These are phyloP conservation scores for Podabrus alpinus DNA, from an alignment of 2,888 invertebrate species.

Conservation along the genomic window DNA sequence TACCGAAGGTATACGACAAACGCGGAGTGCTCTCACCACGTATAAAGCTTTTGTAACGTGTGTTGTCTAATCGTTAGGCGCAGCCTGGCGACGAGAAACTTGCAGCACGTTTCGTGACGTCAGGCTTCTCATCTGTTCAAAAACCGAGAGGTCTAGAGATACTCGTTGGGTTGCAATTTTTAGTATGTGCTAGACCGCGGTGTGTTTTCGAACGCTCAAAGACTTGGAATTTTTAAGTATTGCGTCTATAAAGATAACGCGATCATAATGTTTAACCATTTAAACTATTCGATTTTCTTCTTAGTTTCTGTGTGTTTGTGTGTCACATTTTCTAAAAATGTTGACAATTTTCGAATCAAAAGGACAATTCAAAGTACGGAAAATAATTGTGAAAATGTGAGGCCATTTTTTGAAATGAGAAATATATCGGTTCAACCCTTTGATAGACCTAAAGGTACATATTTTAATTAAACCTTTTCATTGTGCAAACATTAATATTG, in stretches of 20 bases:
- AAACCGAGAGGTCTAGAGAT: constrained; percentile 24
- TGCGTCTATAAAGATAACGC: constrained; percentile 15
- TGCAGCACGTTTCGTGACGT: neutral
- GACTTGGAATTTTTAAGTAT: constrained; percentile 1
- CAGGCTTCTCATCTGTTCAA: constrained; percentile 24
- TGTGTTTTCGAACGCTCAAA: neutral
- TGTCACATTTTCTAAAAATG: constrained; percentile 17
- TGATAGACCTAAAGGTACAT: constrained; percentile 27
- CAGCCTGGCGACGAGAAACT: neutral
- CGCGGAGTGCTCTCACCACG: neutral
- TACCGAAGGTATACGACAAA: neutral
- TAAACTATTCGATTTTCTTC: constrained; percentile 10
- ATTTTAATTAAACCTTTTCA: neutral
- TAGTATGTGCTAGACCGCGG: constrained; percentile 16
- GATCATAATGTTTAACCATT: constrained; percentile 13
- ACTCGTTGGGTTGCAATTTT: constrained; percentile 24
- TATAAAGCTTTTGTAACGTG: neutral
- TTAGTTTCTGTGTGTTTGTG: constrained; percentile 25
- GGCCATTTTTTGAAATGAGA: constrained; percentile 32
- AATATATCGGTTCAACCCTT: constrained; percentile 28
- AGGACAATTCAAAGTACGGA: constrained; percentile 24
- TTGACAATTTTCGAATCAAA: constrained; percentile 23
- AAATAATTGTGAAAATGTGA: constrained; percentile 30
- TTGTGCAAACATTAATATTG: neutral
- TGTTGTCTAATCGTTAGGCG: neutral